These are phyloP conservation scores for Pteronura brasiliensis DNA, from an alignment of 2,113 vertebrate species.

Conservation along the genomic window DNA sequence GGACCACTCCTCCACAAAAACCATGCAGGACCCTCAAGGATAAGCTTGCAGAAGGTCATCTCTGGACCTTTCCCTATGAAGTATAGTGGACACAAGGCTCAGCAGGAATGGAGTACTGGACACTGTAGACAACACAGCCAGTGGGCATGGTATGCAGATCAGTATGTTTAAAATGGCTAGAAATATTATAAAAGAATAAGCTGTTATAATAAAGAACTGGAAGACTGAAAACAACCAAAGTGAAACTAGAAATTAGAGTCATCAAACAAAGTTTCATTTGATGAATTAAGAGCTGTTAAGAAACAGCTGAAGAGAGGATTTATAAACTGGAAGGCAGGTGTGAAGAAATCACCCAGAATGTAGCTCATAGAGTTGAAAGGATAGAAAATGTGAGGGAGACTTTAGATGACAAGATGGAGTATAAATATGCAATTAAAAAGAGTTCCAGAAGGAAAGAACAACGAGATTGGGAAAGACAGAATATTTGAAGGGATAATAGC, in stretches of 20 bases:
- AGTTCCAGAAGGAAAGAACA: neutral
- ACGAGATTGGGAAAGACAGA: neutral
- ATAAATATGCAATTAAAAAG: neutral
- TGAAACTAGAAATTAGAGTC: neutral
- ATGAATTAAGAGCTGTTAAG: neutral
- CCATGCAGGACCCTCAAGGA: neutral
- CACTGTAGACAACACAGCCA: neutral
- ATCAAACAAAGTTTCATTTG: too few relatives aligned
- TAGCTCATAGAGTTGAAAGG: neutral
- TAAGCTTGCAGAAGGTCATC: neutral
- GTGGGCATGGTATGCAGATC: neutral
- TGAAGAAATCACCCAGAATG: neutral
- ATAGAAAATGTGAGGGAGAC: neutral
- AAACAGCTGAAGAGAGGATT: neutral
- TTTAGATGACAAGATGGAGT: neutral
- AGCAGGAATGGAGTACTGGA: neutral
- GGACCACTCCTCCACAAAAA: neutral
- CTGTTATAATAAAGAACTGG: neutral
- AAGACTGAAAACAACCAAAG: neutral
- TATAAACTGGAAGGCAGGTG: neutral
- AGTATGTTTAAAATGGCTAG: too few relatives aligned
- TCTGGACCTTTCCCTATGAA: neutral
- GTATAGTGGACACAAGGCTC: neutral
- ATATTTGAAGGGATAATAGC: neutral
- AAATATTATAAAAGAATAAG: neutral